Evolutionary conservation across 2,113 vertebrate genomes (phyloP), one percentile per base, ranked within the genome.

Genomic region (Hystrix brachyura): DNA sequence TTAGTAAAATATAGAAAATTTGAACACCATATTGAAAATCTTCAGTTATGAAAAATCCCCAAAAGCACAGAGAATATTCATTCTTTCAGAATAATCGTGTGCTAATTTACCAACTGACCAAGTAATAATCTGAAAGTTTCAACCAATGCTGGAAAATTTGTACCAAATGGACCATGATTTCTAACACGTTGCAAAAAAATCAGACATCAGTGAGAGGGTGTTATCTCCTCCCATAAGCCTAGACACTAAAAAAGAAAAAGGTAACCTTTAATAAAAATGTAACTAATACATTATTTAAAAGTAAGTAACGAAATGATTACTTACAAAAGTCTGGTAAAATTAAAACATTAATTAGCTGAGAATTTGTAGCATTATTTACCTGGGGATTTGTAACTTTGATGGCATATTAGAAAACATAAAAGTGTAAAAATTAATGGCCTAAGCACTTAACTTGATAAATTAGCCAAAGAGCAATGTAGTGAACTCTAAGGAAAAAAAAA

Each of bases 111-210:
- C 82, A 86, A 94, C 4, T 71, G 89, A 59, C 7, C 32, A 65
- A 64, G 15, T 74, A 83, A 83, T 81, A 51, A 78, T 62, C 14
- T 65, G 3, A 93, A 84, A 88, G 51, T 55, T 64, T 87, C 27
- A 93, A n/a, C 19, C 21, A 59, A 19, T 55, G 57, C 12, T 21
- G 67, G 69, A n/a, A 25, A 53, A 8, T 29, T 51, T 74, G 7
- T 59, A 18, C 46, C 34, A 59, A 95, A 48, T 60, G 72, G 17
- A 85, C 0, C 0, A 51, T 48, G 21, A 32, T 84, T 53, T 74
- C 27, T 95, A 88, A 93, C n/a, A 87, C 43, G 71, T 5, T 18
- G 43, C 4, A 79, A 43, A 55, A 67, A 96, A 95, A 80, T 84
- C 9, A 72, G 57, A 86, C 57, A 34, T 86, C 46, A 79, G 38